Percentiles rank a stretch among this genome's conserved stretches.
Conservation (phyloP, 1,140 invertebrate species). For the Calephelis virginiensis region DNA sequence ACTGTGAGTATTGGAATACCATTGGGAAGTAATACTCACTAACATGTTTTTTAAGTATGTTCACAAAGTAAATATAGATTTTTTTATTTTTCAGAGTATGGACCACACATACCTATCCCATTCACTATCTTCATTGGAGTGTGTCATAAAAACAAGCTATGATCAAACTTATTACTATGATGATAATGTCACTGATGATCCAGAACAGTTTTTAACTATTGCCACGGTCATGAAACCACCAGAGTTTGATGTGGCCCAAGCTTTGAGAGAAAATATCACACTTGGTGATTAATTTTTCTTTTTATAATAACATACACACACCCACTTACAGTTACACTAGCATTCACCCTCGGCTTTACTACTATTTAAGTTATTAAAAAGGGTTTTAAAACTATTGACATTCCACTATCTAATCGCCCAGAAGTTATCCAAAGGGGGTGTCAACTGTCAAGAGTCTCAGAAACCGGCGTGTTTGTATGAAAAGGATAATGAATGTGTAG, state of each 20-base stretch:
- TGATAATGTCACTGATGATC: slow-evolving; percentile 25
- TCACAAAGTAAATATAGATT: not conserved
- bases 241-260: slow-evolving; percentile 47
- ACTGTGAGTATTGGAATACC: not conserved
- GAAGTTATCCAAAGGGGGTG: too few species aligned
- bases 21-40: too few species aligned
- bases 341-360: too few species aligned
- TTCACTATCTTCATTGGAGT: slow-evolving; percentile 50
- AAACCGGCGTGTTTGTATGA: too few species aligned
- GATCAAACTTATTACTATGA: slow-evolving; percentile 52
- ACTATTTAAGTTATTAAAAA: too few species aligned
- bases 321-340: too few species aligned
- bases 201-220: slow-evolving; percentile 42
- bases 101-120: slow-evolving; percentile 68
- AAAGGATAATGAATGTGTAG: too few species aligned
- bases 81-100: slow-evolving; percentile 42
- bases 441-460: too few species aligned
- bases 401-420: too few species aligned
- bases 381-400: too few species aligned
- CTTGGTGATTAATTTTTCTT: slow-evolving; percentile 42
- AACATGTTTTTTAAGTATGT: not conserved
- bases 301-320: not conserved
- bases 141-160: slow-evolving; percentile 46
- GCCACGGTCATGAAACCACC: slow-evolving; percentile 47
- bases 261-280: slow-evolving; percentile 46